Evolutionary conservation across 2,113 vertebrate genomes (phyloP).

Genomic region (Coturnix japonica): DNA sequence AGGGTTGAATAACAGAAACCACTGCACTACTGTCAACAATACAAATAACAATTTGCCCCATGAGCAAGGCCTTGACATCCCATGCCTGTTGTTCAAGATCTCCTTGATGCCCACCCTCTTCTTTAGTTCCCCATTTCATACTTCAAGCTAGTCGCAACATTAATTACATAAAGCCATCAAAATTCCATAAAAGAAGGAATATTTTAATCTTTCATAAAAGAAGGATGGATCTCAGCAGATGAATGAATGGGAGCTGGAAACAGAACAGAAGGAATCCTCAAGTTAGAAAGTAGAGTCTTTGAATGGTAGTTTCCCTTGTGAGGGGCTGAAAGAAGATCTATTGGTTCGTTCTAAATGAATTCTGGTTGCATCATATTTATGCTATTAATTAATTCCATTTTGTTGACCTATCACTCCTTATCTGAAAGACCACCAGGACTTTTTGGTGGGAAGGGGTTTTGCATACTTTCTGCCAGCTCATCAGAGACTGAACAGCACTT

Average conservation of each 20-base stretch:
- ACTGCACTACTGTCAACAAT: neutral
- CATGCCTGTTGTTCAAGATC: neutral
- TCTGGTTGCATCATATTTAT: neutral
- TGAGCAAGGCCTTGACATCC: neutral
- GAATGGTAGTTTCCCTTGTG: neutral
- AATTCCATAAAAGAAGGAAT: neutral
- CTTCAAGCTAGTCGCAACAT: neutral
- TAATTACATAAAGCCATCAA: neutral
- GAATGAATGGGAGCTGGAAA: conserved; percentile 21
- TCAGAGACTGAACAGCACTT: neutral
- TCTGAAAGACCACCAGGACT: neutral
- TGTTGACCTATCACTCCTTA: neutral
- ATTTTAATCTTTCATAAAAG: too few species aligned
- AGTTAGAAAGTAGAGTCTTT: conserved; percentile 21
- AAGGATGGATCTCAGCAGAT: neutral
- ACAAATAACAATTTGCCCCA: neutral
- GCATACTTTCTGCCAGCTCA: neutral
- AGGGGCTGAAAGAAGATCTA: neutral
- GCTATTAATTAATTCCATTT: neutral
- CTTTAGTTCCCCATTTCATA: neutral
- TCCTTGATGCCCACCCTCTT: neutral
- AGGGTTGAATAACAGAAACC: neutral
- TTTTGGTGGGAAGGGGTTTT: neutral
- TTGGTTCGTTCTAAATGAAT: neutral
- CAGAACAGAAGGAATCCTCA: neutral